Evolutionary conservation across 2,797 vertebrate species (phyloP), one percentile per base, ranked within the genome.

Genomic region (Chrosomus eos): DNA sequence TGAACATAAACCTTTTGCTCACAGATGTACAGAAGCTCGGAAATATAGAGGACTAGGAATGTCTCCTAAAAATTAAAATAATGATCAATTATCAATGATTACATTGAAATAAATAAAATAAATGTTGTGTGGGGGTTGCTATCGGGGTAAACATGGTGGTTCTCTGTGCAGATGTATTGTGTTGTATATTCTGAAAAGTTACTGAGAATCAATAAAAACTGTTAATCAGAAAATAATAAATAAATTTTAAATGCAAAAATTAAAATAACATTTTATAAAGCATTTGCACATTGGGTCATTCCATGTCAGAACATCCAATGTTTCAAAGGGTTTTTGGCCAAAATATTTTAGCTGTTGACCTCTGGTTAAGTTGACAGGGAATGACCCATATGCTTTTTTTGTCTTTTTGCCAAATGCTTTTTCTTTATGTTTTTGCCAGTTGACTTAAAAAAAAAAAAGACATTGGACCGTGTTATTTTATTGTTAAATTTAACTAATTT

Each of bases 351-450:
- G 11, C 13, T 36, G 6, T 23, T 33, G 51, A 23, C 48, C 72
- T 75, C 28, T 55, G 19, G 11, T n/a, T 75, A 9, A 62, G 16
- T 40, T 75, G 72, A 53, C 48, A 51, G 9, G 1, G 64, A 53
- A 33, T 58, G 53, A 58, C 53, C 31, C 73, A n/a, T 18, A n/a
- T 58, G 51, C 13, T 38, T 53, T 31, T 74, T 28, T 58, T 58
- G 43, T 58, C 14, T 7, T 58, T 76, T 58, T 75, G 51, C 73
- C 31, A 76, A 58, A 38, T 38, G 11, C 51, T 36, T 76, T 76
- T 58, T 76, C 33, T 40, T 18, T 26, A 58, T 76, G 13, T 11
- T 11, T 76, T 60, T 77, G 53, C 55, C 55, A 28, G 74, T 16
- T 9, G 5, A 40, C 14, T 19, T 40, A 8, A 36, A 73, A 43